Conservation (phyloP, 2,888 invertebrate species). For the Epistrophe eligans region DNA sequence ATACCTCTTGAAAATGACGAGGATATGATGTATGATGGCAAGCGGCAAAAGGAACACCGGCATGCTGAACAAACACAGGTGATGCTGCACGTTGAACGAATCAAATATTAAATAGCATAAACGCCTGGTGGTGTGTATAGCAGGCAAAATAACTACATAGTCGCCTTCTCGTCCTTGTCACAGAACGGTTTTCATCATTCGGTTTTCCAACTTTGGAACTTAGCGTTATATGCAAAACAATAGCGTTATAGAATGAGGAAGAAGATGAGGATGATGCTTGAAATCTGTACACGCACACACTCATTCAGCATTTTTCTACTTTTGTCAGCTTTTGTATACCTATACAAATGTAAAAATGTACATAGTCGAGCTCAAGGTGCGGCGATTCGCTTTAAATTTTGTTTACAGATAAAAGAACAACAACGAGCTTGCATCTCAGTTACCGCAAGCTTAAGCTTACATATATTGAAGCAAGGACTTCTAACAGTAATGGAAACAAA, state of each 20-base stretch:
- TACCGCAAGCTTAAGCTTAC: constrained; percentile 1
- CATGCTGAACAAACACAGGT: constrained; percentile 62
- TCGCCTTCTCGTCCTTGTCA: constrained; percentile 45
- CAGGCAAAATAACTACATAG: neutral
- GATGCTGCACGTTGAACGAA: constrained; percentile 64
- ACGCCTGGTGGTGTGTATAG: constrained; percentile 58
- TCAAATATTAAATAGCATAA: constrained; percentile 73
- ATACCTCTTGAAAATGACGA: constrained; percentile 14
- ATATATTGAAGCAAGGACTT: neutral
- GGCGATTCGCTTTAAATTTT: constrained; percentile 5
- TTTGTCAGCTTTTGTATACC: neutral
- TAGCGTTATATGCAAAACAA: constrained; percentile 20
- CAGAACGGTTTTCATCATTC: constrained; percentile 51
- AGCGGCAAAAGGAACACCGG: constrained; percentile 27
- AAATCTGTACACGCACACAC: neutral
- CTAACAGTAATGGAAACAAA: no score
- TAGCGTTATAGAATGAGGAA: neutral
- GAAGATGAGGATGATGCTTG: neutral
- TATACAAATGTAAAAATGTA: no score
- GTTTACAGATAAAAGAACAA: constrained; percentile 18
- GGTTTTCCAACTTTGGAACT: constrained; percentile 27
- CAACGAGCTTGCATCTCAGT: constrained; percentile 30
- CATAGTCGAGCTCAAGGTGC: constrained; percentile 8
- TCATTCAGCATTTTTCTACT: neutral
- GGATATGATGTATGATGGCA: constrained; percentile 20